These are phyloP conservation scores for Timandra comae DNA, from an alignment of 2,888 invertebrate species.

Conservation along the genomic window DNA sequence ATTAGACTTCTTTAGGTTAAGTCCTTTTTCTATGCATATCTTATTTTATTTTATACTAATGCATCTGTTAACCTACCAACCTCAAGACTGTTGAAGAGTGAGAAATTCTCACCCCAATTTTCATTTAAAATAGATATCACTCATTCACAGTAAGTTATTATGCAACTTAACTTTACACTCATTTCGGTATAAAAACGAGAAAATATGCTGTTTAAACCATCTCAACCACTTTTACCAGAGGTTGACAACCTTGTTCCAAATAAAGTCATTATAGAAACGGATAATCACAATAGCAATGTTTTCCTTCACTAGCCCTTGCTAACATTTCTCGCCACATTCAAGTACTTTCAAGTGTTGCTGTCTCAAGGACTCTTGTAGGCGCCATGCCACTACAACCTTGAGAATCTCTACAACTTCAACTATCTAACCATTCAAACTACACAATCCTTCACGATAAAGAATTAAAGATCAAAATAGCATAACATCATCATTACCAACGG, in stretches of 20 bases:
- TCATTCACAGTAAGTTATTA: no score
- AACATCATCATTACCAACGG: neutral
- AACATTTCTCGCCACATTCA: constrained; percentile 31
- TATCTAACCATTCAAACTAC: neutral
- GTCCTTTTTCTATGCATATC: no score
- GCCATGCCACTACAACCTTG: constrained; percentile 42
- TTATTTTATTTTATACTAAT: no score
- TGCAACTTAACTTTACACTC: no score
- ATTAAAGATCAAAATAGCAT: constrained; percentile 9
- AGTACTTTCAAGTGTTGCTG: constrained; percentile 34
- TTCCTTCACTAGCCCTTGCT: constrained; percentile 27
- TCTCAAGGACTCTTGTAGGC: constrained; percentile 58
- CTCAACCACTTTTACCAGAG: no score
- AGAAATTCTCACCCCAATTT: no score
- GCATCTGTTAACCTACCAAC: no score
- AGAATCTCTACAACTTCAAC: constrained; percentile 22
- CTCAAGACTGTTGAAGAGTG: no score
- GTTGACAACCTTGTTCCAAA: constrained; percentile 6
- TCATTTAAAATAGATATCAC: no score
- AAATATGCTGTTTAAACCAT: no score
- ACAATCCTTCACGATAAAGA: neutral
- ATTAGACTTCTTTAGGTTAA: no score
- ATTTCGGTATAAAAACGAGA: no score
- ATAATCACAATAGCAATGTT: constrained; percentile 21
- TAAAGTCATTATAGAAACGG: constrained; percentile 16